phyloP scores from a whole-genome alignment of 2,797 vertebrate species.

The Amblyopsis hoosieri region DNA sequence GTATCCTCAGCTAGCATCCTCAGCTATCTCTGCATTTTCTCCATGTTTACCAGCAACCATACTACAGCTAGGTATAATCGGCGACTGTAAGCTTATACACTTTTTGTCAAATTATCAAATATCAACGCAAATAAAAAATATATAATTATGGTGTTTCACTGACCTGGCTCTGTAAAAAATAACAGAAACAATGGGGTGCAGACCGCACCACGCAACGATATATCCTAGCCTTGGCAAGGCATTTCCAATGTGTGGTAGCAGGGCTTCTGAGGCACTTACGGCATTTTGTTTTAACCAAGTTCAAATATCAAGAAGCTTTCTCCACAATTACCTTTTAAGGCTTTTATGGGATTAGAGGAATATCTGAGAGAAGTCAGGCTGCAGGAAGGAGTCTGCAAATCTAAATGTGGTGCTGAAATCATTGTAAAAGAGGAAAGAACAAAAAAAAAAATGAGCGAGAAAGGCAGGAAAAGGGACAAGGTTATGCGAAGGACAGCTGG shows the following conservation, averaged over 20 bases:
- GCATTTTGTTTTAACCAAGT: no score
- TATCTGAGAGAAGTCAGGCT: conserved; percentile 1
- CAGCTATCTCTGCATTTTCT: conserved; percentile 16
- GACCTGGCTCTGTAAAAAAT: no score
- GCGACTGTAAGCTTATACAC: no score
- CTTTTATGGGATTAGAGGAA: conserved; percentile 15
- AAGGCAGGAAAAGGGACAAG: conserved; percentile 60
- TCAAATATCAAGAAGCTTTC: no score
- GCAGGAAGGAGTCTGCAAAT: conserved; percentile 15
- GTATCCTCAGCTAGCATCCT: conserved; percentile 11
- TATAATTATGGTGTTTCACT: no score
- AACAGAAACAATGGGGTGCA: no score
- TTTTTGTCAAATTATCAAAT: no score
- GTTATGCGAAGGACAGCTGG: conserved; percentile 72
- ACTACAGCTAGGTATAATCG: background rate
- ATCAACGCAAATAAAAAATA: no score
- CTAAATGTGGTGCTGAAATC: conserved; percentile 40
- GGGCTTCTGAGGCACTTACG: no score
- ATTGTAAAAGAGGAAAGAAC: conserved; percentile 15
- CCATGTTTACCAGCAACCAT: conserved; percentile 12
- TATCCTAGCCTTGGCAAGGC: no score
- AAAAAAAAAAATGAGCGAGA: conserved; percentile 34
- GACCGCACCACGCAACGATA: no score
- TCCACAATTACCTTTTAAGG: background rate
- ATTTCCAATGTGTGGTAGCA: no score